Evolutionary conservation across 2,888 invertebrate species (phyloP).

Genomic region (Drosophila neotestacea): DNA sequence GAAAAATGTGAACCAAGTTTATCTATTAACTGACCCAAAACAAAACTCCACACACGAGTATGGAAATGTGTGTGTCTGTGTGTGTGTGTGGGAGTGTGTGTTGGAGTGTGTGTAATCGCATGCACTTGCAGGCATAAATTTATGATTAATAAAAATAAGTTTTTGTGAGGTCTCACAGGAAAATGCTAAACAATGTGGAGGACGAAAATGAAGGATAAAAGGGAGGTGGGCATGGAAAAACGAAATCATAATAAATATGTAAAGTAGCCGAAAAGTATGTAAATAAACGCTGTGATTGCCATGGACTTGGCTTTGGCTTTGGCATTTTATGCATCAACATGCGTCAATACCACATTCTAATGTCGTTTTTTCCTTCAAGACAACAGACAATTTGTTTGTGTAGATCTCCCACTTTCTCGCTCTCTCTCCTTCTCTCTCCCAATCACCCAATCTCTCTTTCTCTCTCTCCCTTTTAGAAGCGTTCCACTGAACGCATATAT

Average conservation of each 20-base stretch:
- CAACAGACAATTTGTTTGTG: slow-evolving; percentile 45
- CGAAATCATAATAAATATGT: slow-evolving; percentile 68
- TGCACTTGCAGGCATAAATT: slow-evolving; percentile 62
- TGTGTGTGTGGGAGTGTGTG: background rate
- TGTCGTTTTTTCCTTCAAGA: slow-evolving; percentile 11
- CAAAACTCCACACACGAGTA: slow-evolving; percentile 22
- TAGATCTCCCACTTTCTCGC: background rate
- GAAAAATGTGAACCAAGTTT: background rate
- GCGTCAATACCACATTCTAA: slow-evolving; percentile 23
- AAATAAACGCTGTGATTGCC: slow-evolving; percentile 72
- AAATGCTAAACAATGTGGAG: slow-evolving; percentile 25
- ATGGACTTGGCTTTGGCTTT: slow-evolving; percentile 25
- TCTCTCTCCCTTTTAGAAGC: no score
- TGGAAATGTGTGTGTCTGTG: background rate
- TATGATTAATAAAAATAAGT: slow-evolving; percentile 74
- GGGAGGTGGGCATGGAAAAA: slow-evolving; percentile 4
- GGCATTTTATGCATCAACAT: slow-evolving; percentile 61
- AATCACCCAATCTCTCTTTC: background rate
- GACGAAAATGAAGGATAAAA: background rate
- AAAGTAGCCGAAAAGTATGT: slow-evolving; percentile 70
- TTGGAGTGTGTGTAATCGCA: slow-evolving; percentile 8
- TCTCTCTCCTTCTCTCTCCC: background rate
- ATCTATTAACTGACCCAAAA: slow-evolving; percentile 49
- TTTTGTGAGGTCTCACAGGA: slow-evolving; percentile 19
- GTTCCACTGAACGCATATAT: no score